Evolutionary conservation across 1,140 invertebrate genomes (phyloP), one percentile per base, ranked within the genome.

Genomic region (Lepidurus packardi): DNA sequence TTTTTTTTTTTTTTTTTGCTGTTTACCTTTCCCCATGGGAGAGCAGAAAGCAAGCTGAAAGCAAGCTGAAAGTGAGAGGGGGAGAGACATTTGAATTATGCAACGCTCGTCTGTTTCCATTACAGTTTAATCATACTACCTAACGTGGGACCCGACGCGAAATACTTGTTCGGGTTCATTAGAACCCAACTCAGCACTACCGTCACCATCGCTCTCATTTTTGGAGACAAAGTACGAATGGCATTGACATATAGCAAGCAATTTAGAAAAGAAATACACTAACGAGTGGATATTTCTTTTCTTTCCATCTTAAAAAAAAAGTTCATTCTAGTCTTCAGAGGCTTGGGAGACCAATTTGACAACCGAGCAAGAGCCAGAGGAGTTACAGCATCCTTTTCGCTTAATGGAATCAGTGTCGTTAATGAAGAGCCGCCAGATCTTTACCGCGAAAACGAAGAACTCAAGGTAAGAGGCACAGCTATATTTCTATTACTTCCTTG

Each of bases 381-480:
- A 65, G 90, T 94, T 44, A 92, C 92, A 1, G 93, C 92, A 1
- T 92, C 93, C 4, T 94, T 94, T 82, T 93, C 92, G 0, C 85
- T 94, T 10, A 95, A 95, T 83, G 93, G 93, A 1, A 92, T 94
- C 43, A 92, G 91, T 1, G 87, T 93, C 6, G 89, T 93, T 25
- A 86, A 89, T 43, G 93, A 95, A 80, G 93, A 94, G 81, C 90
- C 92, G 1, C 90, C 91, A 0, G 93, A 95, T 86, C 85, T 95
- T 11, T 93, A 90, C 82, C 93, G 94, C 84, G 94, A 96, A 85
- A 96, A 96, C 83, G 93, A 95, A 83, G 93, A 95, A 84, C 87
- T 95, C 0, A 95, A 95, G 88, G 93, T 93, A 85, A 77, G 47
- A 24, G 16, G 0, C 53, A 34, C 3, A 34, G 3, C 34, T 4